phyloP scores from a whole-genome alignment of 2,797 vertebrate species.

The Zalophus californianus region DNA sequence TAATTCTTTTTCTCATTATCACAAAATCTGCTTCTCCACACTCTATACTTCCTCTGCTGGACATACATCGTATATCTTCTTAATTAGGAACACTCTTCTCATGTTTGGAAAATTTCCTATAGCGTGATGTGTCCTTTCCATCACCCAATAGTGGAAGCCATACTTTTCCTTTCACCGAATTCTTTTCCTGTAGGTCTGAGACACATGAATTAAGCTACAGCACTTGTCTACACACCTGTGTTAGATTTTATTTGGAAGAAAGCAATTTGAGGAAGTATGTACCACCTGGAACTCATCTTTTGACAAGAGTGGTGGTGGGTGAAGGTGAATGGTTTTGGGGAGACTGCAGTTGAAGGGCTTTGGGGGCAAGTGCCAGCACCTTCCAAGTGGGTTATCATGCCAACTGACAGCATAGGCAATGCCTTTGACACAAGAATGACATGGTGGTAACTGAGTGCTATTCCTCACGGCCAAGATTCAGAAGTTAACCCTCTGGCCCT shows the following conservation, averaged over 20 bases:
- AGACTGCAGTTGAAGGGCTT: neutral
- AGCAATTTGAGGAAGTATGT: neutral
- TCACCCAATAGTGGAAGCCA: neutral
- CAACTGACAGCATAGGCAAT: fast-evolving
- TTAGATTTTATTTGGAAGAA: neutral
- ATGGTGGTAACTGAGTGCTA: too few relatives aligned
- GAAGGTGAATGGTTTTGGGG: neutral
- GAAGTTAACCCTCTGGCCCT: neutral
- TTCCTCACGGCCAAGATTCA: too few relatives aligned
- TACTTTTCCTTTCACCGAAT: neutral
- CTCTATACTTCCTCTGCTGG: neutral
- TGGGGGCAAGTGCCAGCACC: too few relatives aligned
- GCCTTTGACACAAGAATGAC: too few relatives aligned
- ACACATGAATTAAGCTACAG: neutral
- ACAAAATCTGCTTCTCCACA: neutral
- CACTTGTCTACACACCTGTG: neutral
- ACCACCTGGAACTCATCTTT: neutral
- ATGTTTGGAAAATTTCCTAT: neutral
- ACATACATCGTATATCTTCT: neutral
- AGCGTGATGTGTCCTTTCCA: neutral
- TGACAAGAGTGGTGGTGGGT: neutral
- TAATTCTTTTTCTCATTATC: neutral
- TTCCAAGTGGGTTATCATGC: neutral
- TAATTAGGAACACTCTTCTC: neutral
- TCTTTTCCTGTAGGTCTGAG: neutral